Percentiles rank a stretch among this genome's conserved stretches.
phyloP scores from a whole-genome alignment of 2,797 vertebrate genomes.

The Leptoclinus maculatus region DNA sequence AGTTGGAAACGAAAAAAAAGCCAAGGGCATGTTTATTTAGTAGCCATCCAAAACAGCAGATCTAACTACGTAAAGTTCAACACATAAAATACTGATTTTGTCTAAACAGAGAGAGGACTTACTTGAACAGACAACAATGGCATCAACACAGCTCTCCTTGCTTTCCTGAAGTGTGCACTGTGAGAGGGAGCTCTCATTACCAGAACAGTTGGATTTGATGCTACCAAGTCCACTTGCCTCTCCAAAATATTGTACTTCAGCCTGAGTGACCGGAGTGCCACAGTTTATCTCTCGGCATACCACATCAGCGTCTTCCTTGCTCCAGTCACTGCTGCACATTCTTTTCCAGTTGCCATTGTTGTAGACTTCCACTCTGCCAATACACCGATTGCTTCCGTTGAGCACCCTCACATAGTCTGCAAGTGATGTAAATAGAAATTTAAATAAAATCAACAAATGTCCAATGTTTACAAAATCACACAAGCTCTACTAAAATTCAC shows the following conservation, averaged over 20 bases:
- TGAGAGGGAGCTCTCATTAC: conserved; percentile 72
- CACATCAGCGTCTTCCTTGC: conserved; percentile 38
- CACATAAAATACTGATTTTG: neutral
- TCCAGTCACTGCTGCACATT: conserved; percentile 65
- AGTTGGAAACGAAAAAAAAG: neutral
- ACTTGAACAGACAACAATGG: conserved; percentile 64
- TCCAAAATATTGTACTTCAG: conserved; percentile 42
- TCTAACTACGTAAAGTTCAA: neutral
- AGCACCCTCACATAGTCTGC: conserved; percentile 60
- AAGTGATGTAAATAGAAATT: neutral
- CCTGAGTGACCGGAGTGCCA: conserved; percentile 19
- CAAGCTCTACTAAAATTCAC: neutral
- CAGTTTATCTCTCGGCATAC: conserved; percentile 76
- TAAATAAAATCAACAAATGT: neutral
- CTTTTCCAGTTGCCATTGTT: conserved; percentile 56
- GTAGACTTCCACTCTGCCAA: conserved; percentile 67
- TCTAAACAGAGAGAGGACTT: conserved; percentile 26
- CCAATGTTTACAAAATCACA: neutral
- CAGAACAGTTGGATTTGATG: conserved; percentile 64
- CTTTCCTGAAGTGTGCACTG: conserved; percentile 48
- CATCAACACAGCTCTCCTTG: conserved; percentile 54
- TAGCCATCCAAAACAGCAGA: neutral
- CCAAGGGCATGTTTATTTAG: neutral
- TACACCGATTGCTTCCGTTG: conserved; percentile 71
- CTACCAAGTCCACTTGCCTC: neutral